Base-by-base conservation (phyloP, 2,888 invertebrate species). In the Romanomermis culicivorax region DNA sequence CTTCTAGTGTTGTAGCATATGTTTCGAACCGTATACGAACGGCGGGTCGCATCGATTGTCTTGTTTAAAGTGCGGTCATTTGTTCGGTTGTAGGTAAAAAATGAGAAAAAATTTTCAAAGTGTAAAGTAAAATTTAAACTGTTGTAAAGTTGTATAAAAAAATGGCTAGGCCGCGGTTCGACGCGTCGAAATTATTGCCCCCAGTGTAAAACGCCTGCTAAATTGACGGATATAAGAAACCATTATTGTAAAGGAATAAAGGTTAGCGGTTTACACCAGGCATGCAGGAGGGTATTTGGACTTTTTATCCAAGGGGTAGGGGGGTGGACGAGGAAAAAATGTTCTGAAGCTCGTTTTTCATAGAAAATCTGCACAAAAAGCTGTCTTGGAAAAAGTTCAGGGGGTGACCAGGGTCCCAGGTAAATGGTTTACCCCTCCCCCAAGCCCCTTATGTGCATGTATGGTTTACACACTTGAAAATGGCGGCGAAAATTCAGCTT, bases 21-120 rank as follows among this genome's bases (percentile, higher is more conserved):
- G 91, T 66, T 75, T 87, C 59, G 89, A 89, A 55, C 71, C 77
- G 1, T 91, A 87, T 54, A 83, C 82, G 2, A 85, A 80, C 67
- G 78, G 81, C 0, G 91, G 89, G 0, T 78, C 77, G 0, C 93
- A 93, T 69, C 76, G 88, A 53, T 72, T 91, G 1, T 81, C 82
- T n/a, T 80, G 85, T 0, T 71, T 93, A 7, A 80, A 80, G 65
- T 93, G 93, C 70, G 93, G 93, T 0, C 93, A 93, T 71, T 71
- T 91, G 4, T 93, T 88, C 70, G 93, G 93, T 0, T 65, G 68
- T 55, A 68, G 65, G 68, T 70, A 60, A 51, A n/a, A n/a, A 36
- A 36, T 14, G 52, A 29, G 20, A 14, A 29, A 25, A 17, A 29
- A 51, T 30, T 52, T 54, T 14, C n/a, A 29, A 14, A 29, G 27